These are phyloP conservation scores for Cynopterus sphinx DNA, from an alignment of 2,797 vertebrate species.

Conservation along the genomic window DNA sequence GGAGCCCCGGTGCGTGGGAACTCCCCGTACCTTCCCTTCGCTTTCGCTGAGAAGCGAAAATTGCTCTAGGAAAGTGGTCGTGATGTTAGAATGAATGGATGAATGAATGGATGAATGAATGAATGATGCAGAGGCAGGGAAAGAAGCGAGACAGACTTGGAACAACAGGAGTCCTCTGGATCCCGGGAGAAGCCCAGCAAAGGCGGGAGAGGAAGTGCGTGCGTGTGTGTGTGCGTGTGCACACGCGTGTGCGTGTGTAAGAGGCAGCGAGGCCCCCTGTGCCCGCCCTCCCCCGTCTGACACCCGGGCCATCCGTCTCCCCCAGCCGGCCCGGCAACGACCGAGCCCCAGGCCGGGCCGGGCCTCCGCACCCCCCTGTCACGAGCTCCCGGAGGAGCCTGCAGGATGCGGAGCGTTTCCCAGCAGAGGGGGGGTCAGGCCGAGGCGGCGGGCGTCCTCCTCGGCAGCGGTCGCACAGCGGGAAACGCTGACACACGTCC, in stretches of 20 bases:
- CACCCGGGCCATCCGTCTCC: neutral
- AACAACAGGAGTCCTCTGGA: neutral
- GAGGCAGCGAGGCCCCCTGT: neutral
- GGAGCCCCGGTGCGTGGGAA: rapidly evolving
- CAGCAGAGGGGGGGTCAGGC: neutral
- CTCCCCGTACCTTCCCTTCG: neutral
- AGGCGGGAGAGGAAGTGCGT: neutral
- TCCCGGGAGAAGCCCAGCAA: neutral
- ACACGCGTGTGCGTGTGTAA: rapidly evolving
- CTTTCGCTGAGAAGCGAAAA: neutral
- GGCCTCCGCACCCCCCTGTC: neutral
- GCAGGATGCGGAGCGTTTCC: rapidly evolving
- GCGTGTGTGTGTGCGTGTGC: rapidly evolving
- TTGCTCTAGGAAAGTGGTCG: neutral
- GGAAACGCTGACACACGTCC: neutral
- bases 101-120: no score
- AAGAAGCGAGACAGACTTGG: neutral
- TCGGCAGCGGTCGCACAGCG: rapidly evolving
- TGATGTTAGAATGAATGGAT: neutral
- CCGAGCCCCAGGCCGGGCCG: neutral
- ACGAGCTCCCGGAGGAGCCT: no score
- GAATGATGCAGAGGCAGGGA: neutral
- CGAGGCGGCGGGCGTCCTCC: rapidly evolving
- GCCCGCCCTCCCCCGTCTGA: neutral
- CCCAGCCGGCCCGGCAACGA: neutral